Percentiles rank a stretch among this genome's conserved stretches.
These are phyloP conservation scores for Nemapogon koenigi DNA, from an alignment of 2,888 invertebrate genomes.

Conservation along the genomic window DNA sequence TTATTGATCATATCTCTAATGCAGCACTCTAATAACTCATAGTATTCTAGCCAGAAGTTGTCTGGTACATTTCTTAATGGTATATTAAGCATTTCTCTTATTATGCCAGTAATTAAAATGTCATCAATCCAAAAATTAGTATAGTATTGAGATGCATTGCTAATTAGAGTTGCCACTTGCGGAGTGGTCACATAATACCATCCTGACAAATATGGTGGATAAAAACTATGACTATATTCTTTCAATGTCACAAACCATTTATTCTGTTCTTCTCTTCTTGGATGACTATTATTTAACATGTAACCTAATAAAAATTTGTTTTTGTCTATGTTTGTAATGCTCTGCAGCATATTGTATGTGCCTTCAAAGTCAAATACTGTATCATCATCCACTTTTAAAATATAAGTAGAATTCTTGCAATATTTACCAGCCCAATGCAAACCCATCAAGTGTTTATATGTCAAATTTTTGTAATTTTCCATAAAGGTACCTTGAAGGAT, in stretches of 20 bases:
- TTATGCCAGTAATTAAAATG: constrained; percentile 81
- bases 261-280: constrained; percentile 70
- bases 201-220: constrained; percentile 82
- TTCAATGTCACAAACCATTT: constrained; percentile 81
- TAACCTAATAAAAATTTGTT: constrained; percentile 66
- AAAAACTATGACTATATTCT: constrained; percentile 68
- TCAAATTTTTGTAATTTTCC: constrained; percentile 82
- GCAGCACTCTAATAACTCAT: constrained; percentile 78
- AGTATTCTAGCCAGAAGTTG: constrained; percentile 71
- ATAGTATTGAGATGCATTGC: constrained; percentile 56
- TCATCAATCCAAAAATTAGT: constrained; percentile 93
- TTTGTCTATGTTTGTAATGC: constrained; percentile 19
- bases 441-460: constrained; percentile 84
- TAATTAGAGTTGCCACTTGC: constrained; percentile 63
- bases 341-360: constrained; percentile 25
- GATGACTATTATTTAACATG: constrained; percentile 67
- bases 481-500: constrained; percentile 78
- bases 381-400: constrained; percentile 86
- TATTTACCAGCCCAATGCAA: constrained; percentile 73
- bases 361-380: constrained; percentile 74
- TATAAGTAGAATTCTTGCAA: constrained; percentile 67
- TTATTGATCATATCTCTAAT: constrained; percentile 65
- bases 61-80: constrained; percentile 62
- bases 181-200: constrained; percentile 84
- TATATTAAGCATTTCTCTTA: constrained; percentile 67